A percentile compares a stretch with the other conserved stretches of the same genome.
These are phyloP conservation scores for Lydus trimaculatus DNA, from an alignment of 2,888 invertebrate species.

Conservation along the genomic window DNA sequence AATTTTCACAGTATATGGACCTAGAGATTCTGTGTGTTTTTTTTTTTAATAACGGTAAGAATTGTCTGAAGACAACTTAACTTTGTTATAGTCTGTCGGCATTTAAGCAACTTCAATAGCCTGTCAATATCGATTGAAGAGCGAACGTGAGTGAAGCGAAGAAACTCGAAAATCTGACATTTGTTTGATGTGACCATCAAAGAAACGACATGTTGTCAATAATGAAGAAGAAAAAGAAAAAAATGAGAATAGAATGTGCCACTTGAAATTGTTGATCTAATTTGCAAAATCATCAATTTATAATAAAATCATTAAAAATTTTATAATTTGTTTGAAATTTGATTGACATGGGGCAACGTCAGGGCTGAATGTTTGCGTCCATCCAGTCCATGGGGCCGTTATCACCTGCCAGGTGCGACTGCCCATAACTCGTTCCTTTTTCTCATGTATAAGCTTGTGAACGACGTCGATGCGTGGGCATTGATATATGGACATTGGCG, in stretches of 20 bases:
- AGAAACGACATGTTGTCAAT: slow-evolving; percentile 42
- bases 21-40: slow-evolving; percentile 16
- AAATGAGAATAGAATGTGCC: background rate
- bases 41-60: slow-evolving; percentile 20
- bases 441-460: background rate
- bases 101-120: slow-evolving; percentile 53
- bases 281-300: background rate
- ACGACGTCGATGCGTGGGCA: slow-evolving; percentile 49
- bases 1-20: slow-evolving; percentile 16
- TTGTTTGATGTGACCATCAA: slow-evolving; percentile 50
- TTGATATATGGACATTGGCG: slow-evolving; percentile 57
- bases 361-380: background rate
- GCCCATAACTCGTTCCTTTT: slow-evolving; percentile 26
- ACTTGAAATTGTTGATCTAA: background rate
- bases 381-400: slow-evolving; percentile 16
- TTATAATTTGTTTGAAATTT: background rate
- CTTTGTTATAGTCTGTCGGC: slow-evolving; percentile 37
- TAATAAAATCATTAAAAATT: background rate
- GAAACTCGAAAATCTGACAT: slow-evolving; percentile 49
- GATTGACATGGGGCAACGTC: background rate
- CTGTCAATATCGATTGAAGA: slow-evolving; percentile 46
- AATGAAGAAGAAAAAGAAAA: slow-evolving; percentile 15
- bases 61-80: slow-evolving; percentile 16
- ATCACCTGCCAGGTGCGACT: slow-evolving; percentile 33
- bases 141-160: slow-evolving; percentile 47